These are phyloP conservation scores for Heloderma charlesbogerti DNA, from an alignment of 2,113 vertebrate genomes.

Conservation along the genomic window DNA sequence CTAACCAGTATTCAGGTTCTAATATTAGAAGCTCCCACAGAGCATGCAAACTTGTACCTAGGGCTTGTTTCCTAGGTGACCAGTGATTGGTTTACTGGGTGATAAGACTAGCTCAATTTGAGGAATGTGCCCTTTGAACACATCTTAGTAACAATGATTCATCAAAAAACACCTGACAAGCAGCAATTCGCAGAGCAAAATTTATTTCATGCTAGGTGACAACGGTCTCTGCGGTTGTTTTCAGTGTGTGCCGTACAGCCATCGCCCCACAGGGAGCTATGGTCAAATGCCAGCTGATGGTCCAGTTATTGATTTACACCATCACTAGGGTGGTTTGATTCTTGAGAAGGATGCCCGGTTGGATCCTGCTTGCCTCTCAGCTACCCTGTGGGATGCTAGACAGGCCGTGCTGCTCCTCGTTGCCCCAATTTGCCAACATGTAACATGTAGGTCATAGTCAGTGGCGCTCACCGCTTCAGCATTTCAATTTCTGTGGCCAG, in stretches of 20 bases:
- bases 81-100: not conserved
- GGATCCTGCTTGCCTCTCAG: not conserved
- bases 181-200: not conserved
- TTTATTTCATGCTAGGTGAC: not conserved
- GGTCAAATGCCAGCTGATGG: not conserved
- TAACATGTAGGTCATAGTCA: not conserved
- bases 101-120: slow-evolving; percentile 38
- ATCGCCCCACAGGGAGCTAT: accelerated
- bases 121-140: slow-evolving; percentile 14
- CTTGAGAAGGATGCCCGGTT: not conserved
- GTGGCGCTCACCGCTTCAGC: not conserved
- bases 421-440: not conserved
- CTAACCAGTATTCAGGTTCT: slow-evolving; percentile 4
- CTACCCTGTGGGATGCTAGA: not conserved
- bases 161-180: accelerated
- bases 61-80: slow-evolving; percentile 55
- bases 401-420: no score
- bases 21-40: slow-evolving; percentile 35
- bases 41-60: slow-evolving; percentile 35
- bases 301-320: accelerated
- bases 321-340: not conserved
- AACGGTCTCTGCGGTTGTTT: not conserved
- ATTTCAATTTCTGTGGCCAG: no score
- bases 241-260: not conserved
- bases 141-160: not conserved